These are phyloP conservation scores for Ophthalmolycus amberensis DNA, from an alignment of 2,113 vertebrate genomes.

Conservation along the genomic window DNA sequence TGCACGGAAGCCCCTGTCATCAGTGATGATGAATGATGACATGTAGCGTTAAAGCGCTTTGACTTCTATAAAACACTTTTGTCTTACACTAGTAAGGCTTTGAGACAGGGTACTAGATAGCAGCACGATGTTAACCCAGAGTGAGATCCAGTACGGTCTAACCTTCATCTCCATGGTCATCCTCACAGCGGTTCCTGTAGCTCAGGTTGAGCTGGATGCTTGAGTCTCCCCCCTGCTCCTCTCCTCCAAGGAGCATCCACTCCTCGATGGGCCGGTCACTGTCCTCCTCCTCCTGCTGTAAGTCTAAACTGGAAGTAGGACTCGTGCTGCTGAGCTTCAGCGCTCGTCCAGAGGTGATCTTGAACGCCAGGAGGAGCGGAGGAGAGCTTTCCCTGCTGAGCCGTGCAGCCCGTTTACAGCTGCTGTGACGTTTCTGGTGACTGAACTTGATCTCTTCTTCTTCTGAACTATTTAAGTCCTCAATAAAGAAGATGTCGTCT, in stretches of 20 bases:
- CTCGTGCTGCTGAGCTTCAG: neutral
- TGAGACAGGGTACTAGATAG: neutral
- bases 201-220: constrained; percentile 74
- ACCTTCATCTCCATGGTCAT: constrained; percentile 61
- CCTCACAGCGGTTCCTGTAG: constrained; percentile 55
- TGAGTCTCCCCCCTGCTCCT: constrained; percentile 64
- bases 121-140: neutral
- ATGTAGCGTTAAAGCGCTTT: neutral
- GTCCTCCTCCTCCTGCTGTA: constrained; percentile 34
- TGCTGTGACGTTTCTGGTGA: neutral
- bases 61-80: too few relatives aligned
- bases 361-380: constrained; percentile 64
- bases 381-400: constrained; percentile 51
- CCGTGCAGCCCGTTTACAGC: neutral
- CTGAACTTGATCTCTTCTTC: neutral
- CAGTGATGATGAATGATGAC: neutral
- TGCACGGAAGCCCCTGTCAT: neutral
- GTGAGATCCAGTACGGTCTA: constrained; percentile 2
- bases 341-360: constrained; percentile 25
- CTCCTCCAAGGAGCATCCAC: constrained; percentile 78
- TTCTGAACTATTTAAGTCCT: constrained; percentile 40
- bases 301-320: constrained; percentile 1
- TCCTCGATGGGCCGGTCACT: constrained; percentile 63
- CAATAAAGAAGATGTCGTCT: constrained; percentile 40
- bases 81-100: neutral